Percentiles rank a stretch among this genome's conserved stretches.
Conservation (phyloP, 2,113 vertebrate genomes). For the Phoxinus phoxinus region DNA sequence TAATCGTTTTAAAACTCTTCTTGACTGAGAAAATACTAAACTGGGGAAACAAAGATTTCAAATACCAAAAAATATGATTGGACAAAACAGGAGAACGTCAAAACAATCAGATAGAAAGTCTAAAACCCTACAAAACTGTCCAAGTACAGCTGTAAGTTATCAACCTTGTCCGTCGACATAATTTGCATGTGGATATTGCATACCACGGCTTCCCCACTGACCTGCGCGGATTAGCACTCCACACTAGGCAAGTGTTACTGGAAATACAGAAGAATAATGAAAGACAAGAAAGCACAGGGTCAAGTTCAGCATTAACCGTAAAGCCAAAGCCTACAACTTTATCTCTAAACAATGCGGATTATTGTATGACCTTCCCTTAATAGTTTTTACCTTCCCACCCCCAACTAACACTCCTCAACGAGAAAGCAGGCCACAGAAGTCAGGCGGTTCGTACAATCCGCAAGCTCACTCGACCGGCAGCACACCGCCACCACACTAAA, state of each 20-base stretch:
- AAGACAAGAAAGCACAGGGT: slow-evolving; percentile 30
- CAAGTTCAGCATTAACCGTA: slow-evolving; percentile 12
- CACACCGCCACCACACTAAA: slow-evolving; percentile 16
- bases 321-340: background rate
- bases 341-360: slow-evolving; percentile 51
- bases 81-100: slow-evolving; percentile 34
- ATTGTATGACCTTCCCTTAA: slow-evolving; percentile 44
- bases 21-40: slow-evolving; percentile 40
- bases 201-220: slow-evolving; percentile 5
- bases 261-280: background rate
- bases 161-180: background rate
- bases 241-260: background rate
- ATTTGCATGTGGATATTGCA: slow-evolving; percentile 19
- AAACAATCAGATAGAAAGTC: slow-evolving; percentile 42
- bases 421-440: slow-evolving; percentile 39
- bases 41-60: slow-evolving; percentile 17
- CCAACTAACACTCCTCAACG: slow-evolving; percentile 8
- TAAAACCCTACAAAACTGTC: slow-evolving; percentile 41
- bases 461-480: slow-evolving; percentile 41
- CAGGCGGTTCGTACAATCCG: slow-evolving; percentile 41
- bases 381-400: slow-evolving; percentile 11
- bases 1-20: slow-evolving; percentile 36
- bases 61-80: background rate
- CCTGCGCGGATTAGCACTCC: background rate
- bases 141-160: slow-evolving; percentile 43